Percentiles rank a stretch among this genome's conserved stretches.
phyloP scores from a whole-genome alignment of 1,140 invertebrate species.

The Hestina assimilis region DNA sequence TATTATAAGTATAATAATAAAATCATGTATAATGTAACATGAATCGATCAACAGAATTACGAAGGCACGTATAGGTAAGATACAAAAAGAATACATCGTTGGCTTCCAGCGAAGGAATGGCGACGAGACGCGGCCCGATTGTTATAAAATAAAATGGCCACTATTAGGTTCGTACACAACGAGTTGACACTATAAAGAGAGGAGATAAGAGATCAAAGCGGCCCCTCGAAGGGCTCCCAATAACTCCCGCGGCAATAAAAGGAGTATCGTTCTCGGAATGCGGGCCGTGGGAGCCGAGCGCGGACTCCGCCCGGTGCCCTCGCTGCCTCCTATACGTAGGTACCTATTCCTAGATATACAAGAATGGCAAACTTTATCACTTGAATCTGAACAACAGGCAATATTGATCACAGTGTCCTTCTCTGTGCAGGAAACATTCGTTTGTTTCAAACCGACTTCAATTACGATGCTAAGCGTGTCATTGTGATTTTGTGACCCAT shows the following conservation, averaged over 20 bases:
- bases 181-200: conserved; percentile 41
- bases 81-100: conserved; percentile 5
- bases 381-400: too few species aligned
- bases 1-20: too few species aligned
- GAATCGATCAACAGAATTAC: neutral
- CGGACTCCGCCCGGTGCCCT: neutral
- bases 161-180: conserved; percentile 36
- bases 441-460: too few species aligned
- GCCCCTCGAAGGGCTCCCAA: conserved; percentile 22
- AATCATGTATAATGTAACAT: too few species aligned
- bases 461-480: too few species aligned
- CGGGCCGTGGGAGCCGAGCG: conserved; percentile 30
- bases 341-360: neutral
- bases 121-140: conserved; percentile 22
- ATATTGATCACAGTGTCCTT: too few species aligned
- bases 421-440: too few species aligned
- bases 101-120: conserved; percentile 10
- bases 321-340: neutral
- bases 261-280: conserved; percentile 31
- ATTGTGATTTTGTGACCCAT: too few species aligned
- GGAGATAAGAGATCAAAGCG: conserved; percentile 39
- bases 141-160: conserved; percentile 30
- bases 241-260: conserved; percentile 33
- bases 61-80: conserved; percentile 1
- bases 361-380: too few species aligned